These are phyloP conservation scores for Lepus townsendii DNA, from an alignment of 2,797 vertebrate genomes.

Conservation along the genomic window DNA sequence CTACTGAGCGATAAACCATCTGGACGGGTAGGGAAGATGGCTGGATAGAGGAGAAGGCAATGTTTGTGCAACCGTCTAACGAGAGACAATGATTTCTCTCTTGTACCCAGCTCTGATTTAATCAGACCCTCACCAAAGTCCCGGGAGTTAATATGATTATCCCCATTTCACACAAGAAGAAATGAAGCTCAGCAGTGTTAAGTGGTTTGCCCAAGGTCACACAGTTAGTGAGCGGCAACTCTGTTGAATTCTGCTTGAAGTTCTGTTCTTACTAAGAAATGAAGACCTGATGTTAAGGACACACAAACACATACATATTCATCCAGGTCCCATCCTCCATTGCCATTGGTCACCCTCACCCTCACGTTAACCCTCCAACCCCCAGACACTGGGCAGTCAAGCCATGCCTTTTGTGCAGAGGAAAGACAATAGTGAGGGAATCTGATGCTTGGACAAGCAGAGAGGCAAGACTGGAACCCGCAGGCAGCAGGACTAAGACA, in stretches of 20 bases:
- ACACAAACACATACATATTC: background rate
- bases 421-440: background rate
- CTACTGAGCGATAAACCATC: background rate
- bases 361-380: background rate
- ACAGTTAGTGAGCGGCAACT: constrained; percentile 8
- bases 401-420: background rate
- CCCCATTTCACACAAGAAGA: background rate
- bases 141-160: constrained; percentile 3
- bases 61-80: background rate
- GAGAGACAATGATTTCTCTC: background rate
- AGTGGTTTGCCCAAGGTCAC: constrained; percentile 35
- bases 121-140: constrained; percentile 18
- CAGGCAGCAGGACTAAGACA: background rate
- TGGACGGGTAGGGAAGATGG: background rate
- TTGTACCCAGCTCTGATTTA: constrained; percentile 22
- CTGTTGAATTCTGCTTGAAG: constrained; percentile 20
- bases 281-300: background rate
- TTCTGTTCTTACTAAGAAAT: constrained; percentile 42
- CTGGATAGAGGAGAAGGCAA: background rate
- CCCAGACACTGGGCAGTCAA: background rate
- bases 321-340: background rate
- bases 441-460: constrained; percentile 32
- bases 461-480: constrained; percentile 27
- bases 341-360: background rate
- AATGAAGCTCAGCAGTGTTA: constrained; percentile 29